Evolutionary conservation across 35 echinoderm and acorn worm species (phyloP), one percentile per base, ranked within the genome.

Genomic region (Eucidaris tribuloides): DNA sequence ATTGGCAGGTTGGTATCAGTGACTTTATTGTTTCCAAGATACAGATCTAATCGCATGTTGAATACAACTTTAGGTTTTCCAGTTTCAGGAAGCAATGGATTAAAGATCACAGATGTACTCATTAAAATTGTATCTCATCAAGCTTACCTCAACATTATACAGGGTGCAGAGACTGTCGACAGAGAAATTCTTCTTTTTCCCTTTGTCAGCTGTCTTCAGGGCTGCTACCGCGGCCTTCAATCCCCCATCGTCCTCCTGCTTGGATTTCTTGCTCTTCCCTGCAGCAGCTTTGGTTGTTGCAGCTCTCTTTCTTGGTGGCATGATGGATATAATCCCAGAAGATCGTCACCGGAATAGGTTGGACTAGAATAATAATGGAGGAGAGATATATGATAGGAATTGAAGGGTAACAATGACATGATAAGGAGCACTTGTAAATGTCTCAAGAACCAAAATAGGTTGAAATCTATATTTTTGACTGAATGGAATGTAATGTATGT

Each of bases 121-220:
- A 56, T 31, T 41, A 19, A 39, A 1, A 5, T 22, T 32, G 33
- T 18, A 13, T 34, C 0, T 19, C 70, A 43, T n/a, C n/a, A n/a
- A n/a, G 31, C 41, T 79, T 55, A 56, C 81, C 54, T 46, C 74
- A 19, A 20, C 6, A 42, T 50, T 61, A 48, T 32, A 19, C 38
- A 48, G 33, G 32, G 23, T 9, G 43, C 68, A 90, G 31, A 83
- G 45, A 20, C 72, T 55, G 34, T 96, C 92, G 1, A 87, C 83
- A 18, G 79, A 50, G 77, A 33, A 62, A 13, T 25, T 18, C 42
- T 45, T 81, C 65, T 86, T 86, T 56, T 96, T 96, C 13, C 87
- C 83, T 55, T 58, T 86, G 54, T 96, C 92, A 9, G 64, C 88
- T 24, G 71, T 81, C 71, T 96, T 96, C 42, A 96, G 43, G 1